These are phyloP conservation scores for Collichthys lucidus DNA, from an alignment of 2,113 vertebrate genomes.

Conservation along the genomic window DNA sequence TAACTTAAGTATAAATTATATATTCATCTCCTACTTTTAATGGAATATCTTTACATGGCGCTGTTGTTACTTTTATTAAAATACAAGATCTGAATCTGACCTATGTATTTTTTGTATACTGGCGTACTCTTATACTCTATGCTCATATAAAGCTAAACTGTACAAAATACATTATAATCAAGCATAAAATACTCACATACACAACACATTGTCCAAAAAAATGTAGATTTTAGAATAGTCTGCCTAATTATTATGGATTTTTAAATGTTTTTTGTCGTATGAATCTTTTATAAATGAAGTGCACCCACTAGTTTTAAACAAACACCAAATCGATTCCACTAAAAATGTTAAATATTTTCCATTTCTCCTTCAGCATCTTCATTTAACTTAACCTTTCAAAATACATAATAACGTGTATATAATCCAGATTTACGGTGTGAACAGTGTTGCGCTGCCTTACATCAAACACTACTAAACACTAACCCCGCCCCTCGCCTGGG, in stretches of 20 bases:
- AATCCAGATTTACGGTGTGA: background rate
- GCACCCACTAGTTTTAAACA: too few species aligned
- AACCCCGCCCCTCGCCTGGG: constrained; percentile 38
- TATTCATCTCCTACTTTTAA: background rate
- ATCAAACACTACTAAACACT: constrained; percentile 15
- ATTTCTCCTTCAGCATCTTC: background rate
- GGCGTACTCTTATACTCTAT: too few species aligned
- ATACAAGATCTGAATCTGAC: background rate
- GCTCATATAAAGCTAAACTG: background rate
- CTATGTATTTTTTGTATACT: background rate
- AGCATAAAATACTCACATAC: too few species aligned
- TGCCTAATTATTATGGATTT: too few species aligned
- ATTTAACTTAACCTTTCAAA: background rate
- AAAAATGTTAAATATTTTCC: background rate
- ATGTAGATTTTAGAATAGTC: background rate
- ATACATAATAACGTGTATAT: background rate
- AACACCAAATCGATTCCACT: too few species aligned
- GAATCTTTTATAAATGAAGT: too few species aligned
- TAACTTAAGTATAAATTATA: too few species aligned
- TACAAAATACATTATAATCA: background rate
- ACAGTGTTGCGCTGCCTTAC: background rate
- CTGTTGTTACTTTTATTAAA: background rate
- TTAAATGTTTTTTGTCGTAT: background rate
- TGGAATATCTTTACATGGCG: background rate
- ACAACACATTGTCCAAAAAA: too few species aligned